Evolutionary conservation across 2,797 vertebrate species (phyloP).

Genomic region (Macroramphosus scolopax): DNA sequence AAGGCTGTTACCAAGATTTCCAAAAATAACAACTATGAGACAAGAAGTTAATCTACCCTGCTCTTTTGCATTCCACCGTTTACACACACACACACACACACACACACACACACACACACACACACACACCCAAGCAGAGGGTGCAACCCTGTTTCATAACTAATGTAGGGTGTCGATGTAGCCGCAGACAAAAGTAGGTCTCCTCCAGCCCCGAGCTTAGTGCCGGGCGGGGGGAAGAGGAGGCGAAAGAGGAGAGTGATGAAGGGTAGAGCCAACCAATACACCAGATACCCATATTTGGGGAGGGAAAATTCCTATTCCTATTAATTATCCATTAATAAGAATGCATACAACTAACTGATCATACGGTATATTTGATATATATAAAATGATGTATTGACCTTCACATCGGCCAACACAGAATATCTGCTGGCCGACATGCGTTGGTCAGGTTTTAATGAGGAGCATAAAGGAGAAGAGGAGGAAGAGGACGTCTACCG

Average conservation of each 20-base stretch:
- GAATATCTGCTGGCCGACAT: too few species aligned
- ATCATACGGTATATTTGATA: too few species aligned
- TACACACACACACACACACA: constrained; percentile 22
- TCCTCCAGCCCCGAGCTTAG: constrained; percentile 28
- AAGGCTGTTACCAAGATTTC: constrained; percentile 26
- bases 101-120: too few species aligned
- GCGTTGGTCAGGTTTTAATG: too few species aligned
- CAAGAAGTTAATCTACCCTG: constrained; percentile 32
- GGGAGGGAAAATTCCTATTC: too few species aligned
- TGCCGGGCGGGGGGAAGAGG: constrained; percentile 7
- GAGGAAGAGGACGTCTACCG: constrained; percentile 42
- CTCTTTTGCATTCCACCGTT: constrained; percentile 13
- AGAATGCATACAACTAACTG: too few species aligned
- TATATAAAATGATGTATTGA: too few species aligned
- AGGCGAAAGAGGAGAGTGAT: constrained; percentile 10
- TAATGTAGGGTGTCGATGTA: constrained; percentile 33
- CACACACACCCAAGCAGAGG: constrained; percentile 18
- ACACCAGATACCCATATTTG: too few species aligned
- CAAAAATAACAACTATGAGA: constrained; percentile 39
- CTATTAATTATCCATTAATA: too few species aligned
- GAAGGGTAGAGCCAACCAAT: constrained; percentile 34
- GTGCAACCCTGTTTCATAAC: constrained; percentile 30
- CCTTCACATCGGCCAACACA: too few species aligned
- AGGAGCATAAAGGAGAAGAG: constrained; percentile 15
- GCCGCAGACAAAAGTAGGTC: constrained; percentile 45